Conservation (phyloP, 2,797 vertebrate species). For the Anabacerthia variegaticeps region DNA sequence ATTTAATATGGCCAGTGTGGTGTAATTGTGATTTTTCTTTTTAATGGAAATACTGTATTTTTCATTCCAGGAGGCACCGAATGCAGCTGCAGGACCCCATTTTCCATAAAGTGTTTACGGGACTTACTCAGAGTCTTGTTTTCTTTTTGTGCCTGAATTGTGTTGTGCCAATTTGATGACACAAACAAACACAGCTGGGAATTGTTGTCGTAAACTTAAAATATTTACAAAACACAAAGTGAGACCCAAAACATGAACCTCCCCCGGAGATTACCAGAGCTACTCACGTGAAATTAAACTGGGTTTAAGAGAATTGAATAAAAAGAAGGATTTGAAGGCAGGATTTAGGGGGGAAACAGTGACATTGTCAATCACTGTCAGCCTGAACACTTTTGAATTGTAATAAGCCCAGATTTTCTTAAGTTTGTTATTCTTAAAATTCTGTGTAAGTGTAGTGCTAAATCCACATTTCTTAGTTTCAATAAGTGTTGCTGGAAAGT, state of each 20-base stretch:
- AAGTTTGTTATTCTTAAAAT: neutral
- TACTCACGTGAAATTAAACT: neutral
- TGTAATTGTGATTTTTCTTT: rapidly evolving
- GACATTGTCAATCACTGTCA: neutral
- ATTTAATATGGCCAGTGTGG: rapidly evolving
- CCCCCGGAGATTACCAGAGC: neutral
- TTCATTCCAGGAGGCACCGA: rapidly evolving
- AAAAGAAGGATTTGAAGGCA: neutral
- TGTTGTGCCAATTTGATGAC: neutral
- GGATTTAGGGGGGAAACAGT: neutral
- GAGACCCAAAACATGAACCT: neutral
- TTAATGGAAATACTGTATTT: neutral
- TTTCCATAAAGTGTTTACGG: rapidly evolving
- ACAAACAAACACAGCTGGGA: neutral
- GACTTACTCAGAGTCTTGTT: neutral
- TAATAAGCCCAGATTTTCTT: neutral
- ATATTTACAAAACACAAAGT: neutral
- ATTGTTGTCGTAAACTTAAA: neutral
- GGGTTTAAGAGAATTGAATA: neutral
- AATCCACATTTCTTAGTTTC: neutral
- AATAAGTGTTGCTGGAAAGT: neutral
- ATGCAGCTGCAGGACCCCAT: neutral
- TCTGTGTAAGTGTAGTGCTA: neutral
- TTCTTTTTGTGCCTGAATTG: rapidly evolving
- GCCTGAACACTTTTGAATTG: rapidly evolving